Conservation (phyloP, 2,113 vertebrate species). For the Passer domesticus region DNA sequence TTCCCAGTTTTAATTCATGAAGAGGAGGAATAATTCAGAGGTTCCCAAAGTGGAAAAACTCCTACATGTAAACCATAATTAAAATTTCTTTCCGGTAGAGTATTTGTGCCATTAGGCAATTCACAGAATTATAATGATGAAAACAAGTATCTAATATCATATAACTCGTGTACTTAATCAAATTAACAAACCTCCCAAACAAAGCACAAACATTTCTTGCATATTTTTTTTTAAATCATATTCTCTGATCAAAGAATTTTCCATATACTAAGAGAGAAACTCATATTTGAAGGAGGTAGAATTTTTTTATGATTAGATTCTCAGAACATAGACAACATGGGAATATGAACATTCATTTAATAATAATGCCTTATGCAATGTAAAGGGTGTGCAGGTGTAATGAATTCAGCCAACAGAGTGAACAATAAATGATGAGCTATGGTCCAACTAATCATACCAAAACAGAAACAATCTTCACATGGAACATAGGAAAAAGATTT, state of each 20-base stretch:
- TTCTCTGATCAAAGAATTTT: neutral
- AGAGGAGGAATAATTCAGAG: slow-evolving; percentile 14
- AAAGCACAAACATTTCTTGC: neutral
- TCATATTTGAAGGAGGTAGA: neutral
- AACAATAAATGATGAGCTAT: neutral
- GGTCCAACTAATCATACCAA: neutral
- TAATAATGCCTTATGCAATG: neutral
- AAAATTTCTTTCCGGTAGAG: neutral
- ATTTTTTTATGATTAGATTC: neutral
- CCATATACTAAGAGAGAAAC: neutral
- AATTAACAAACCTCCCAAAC: neutral
- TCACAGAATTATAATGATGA: neutral
- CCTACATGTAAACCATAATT: slow-evolving; percentile 1
- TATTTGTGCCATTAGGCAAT: neutral
- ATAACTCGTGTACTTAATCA: neutral
- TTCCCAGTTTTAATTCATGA: slow-evolving; percentile 17
- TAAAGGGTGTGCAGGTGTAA: neutral
- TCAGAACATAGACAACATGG: neutral
- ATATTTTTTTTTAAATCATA: neutral
- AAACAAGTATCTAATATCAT: neutral
- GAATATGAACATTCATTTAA: neutral
- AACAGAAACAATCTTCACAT: neutral
- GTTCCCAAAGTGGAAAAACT: slow-evolving; percentile 18
- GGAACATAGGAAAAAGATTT: neutral
- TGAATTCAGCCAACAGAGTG: neutral